Evolutionary conservation across 2,888 invertebrate genomes (phyloP).

Genomic region (Tigriopus californicus): DNA sequence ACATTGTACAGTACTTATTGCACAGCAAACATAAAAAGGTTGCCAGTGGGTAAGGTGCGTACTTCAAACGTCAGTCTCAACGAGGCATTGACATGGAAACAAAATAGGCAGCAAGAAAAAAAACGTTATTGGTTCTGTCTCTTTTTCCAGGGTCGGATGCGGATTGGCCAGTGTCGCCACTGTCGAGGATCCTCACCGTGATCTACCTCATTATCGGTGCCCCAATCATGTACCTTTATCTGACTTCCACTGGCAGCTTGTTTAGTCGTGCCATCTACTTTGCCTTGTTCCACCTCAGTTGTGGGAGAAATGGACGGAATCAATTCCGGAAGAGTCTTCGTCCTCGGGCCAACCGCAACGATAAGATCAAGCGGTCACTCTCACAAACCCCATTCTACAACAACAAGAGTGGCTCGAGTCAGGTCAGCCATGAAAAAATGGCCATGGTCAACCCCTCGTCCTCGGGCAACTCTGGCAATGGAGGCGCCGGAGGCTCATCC

Average conservation of each 20-base stretch:
- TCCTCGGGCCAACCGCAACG: not conserved
- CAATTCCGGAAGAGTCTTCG: not conserved
- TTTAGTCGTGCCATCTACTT: slow-evolving; percentile 20
- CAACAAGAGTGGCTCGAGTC: not conserved
- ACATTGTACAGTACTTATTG: not conserved
- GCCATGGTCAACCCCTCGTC: not conserved
- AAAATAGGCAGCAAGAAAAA: not conserved
- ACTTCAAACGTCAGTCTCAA: not conserved
- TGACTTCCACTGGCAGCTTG: slow-evolving; percentile 19
- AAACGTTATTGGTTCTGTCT: not conserved
- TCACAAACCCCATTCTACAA: slow-evolving; percentile 2
- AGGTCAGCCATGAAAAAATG: not conserved
- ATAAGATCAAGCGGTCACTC: not conserved
- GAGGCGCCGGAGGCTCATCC: not conserved
- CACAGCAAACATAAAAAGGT: not conserved
- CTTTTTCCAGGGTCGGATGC: slow-evolving; percentile 1
- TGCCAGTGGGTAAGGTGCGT: not conserved
- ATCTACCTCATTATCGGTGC: slow-evolving; percentile 1
- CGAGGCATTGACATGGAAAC: not conserved
- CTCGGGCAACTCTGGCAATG: not conserved
- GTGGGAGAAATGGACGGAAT: not conserved
- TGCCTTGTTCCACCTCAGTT: not conserved
- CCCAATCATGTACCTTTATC: slow-evolving; percentile 12
- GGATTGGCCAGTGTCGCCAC: slow-evolving; percentile 5
- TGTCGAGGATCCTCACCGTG: slow-evolving; percentile 1